phyloP scores from a whole-genome alignment of 2,113 vertebrate species.

The Hemicordylus capensis region DNA sequence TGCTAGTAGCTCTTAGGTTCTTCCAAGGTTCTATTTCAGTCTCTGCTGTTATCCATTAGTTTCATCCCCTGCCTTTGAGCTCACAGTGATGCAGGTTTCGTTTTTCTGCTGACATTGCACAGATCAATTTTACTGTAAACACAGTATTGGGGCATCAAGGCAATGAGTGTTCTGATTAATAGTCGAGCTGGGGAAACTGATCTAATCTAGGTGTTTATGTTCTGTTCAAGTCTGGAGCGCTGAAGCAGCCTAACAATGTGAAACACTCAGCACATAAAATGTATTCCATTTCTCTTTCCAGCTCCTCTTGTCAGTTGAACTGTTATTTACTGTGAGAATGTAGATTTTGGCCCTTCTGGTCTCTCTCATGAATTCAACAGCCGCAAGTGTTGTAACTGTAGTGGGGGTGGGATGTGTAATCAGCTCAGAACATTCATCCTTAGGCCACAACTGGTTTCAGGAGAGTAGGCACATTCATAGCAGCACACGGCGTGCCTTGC shows the following conservation, averaged over 20 bases:
- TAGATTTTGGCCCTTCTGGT: slow-evolving; percentile 10
- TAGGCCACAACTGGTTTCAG: background rate
- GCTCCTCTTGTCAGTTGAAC: slow-evolving; percentile 27
- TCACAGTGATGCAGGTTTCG: slow-evolving; percentile 18
- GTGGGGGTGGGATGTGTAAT: background rate
- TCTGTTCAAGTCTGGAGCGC: background rate
- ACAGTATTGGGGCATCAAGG: slow-evolving; percentile 2
- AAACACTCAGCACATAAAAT: slow-evolving; percentile 4
- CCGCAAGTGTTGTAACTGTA: background rate
- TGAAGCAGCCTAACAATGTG: slow-evolving; percentile 15
- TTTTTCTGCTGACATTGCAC: slow-evolving; percentile 20
- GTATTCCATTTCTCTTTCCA: background rate
- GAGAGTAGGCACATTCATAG: background rate
- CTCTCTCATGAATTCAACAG: slow-evolving; percentile 21
- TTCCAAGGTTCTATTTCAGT: background rate
- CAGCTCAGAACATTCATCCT: background rate
- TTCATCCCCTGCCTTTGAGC: background rate
- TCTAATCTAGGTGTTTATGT: slow-evolving; percentile 1
- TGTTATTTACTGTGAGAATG: slow-evolving; percentile 52
- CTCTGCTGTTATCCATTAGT: slow-evolving; percentile 19
- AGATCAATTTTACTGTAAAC: slow-evolving; percentile 2
- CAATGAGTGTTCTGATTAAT: slow-evolving; percentile 25
- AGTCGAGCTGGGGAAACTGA: background rate
- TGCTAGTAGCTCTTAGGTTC: slow-evolving; percentile 7
- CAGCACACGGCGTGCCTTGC: background rate